These are phyloP conservation scores for Redunca redunca DNA, from an alignment of 2,113 vertebrate species.

Conservation along the genomic window DNA sequence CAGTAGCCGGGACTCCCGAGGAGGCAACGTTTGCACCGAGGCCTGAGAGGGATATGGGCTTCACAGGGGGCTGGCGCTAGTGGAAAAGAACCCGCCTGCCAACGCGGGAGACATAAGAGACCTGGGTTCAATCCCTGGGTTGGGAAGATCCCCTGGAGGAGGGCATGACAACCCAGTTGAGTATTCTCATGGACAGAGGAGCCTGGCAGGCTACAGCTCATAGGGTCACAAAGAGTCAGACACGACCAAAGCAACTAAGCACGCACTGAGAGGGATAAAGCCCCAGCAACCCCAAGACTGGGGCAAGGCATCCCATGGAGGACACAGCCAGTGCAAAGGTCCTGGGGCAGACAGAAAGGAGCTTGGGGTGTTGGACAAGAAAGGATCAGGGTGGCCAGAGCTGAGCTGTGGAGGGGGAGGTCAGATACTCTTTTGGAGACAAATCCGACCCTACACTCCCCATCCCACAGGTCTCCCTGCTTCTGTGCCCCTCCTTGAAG, in stretches of 20 bases:
- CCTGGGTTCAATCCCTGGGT: not conserved
- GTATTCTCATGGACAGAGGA: not conserved
- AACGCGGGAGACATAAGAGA: not conserved
- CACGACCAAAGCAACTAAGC: not conserved
- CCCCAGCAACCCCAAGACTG: not conserved
- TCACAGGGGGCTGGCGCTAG: not conserved
- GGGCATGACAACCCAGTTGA: not conserved
- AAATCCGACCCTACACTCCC: not conserved
- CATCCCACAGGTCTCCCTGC: not conserved
- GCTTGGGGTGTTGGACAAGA: not conserved
- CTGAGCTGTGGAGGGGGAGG: not conserved
- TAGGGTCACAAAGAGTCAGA: not conserved
- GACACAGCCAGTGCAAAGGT: not conserved
- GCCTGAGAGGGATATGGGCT: not conserved
- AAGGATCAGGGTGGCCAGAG: not conserved
- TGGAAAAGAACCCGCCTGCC: not conserved
- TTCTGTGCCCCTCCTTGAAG: not conserved
- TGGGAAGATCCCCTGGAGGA: not conserved
- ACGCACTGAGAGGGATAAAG: not conserved
- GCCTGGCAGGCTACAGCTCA: not conserved
- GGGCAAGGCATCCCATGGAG: not conserved
- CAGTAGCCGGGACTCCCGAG: not conserved
- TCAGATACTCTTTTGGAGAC: not conserved
- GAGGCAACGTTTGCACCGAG: not conserved
- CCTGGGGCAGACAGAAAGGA: not conserved